Conservation (phyloP, 2,113 vertebrate species). For the Bungarus multicinctus region DNA sequence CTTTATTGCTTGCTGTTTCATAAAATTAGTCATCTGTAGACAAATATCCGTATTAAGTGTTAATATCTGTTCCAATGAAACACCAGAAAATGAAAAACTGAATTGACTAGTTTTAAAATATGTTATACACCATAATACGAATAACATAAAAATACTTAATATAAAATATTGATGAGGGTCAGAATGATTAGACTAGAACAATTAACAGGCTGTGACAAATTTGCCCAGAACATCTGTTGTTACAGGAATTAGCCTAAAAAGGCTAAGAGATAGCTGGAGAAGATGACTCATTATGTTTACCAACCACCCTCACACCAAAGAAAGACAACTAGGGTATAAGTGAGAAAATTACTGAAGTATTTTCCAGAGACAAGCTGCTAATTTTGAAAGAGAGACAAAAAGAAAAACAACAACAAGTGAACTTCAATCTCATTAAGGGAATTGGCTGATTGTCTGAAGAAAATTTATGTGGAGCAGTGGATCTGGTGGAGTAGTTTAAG, state of each 20-base stretch:
- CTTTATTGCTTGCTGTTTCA: not conserved
- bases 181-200: not conserved
- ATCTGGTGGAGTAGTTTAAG: not conserved
- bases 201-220: not conserved
- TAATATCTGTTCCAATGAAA: not conserved
- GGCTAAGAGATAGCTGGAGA: not conserved
- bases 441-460: not conserved
- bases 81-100: not conserved
- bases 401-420: not conserved
- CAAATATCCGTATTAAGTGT: not conserved
- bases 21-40: not conserved
- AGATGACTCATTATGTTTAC: not conserved
- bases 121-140: not conserved
- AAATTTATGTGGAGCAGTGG: no score
- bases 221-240: not conserved
- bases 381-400: not conserved
- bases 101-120: not conserved
- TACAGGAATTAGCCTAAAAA: not conserved
- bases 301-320: not conserved
- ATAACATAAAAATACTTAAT: not conserved
- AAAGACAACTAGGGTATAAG: not conserved
- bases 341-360: not conserved
- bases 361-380: not conserved
- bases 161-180: not conserved
- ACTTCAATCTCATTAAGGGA: not conserved